Percentiles rank a stretch among this genome's conserved stretches.
These are phyloP conservation scores for Stratiomys singularior DNA, from an alignment of 2,888 invertebrate species.

Conservation along the genomic window DNA sequence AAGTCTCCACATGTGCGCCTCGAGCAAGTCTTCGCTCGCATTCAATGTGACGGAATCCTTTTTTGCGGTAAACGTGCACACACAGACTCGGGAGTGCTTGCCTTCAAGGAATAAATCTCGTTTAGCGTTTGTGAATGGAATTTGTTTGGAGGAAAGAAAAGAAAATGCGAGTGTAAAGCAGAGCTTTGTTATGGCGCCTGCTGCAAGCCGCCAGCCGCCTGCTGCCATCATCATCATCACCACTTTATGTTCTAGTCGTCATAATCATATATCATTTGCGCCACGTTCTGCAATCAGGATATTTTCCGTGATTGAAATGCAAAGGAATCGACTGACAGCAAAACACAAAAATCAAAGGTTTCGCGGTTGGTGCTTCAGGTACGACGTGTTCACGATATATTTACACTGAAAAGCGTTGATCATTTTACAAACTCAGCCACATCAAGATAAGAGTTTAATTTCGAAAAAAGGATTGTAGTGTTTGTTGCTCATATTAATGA, in stretches of 20 bases:
- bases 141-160: background rate
- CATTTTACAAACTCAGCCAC: too few species aligned
- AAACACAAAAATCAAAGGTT: background rate
- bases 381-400: background rate
- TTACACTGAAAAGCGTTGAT: background rate
- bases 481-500: too few species aligned
- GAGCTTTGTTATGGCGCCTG: slow-evolving; percentile 22
- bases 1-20: slow-evolving; percentile 36
- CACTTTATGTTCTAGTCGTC: slow-evolving; percentile 31
- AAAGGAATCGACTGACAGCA: slow-evolving; percentile 48
- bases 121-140: slow-evolving; percentile 20
- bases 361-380: too few species aligned
- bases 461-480: too few species aligned
- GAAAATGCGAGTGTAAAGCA: background rate
- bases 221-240: slow-evolving; percentile 39
- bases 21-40: slow-evolving; percentile 26
- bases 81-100: background rate
- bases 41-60: slow-evolving; percentile 5
- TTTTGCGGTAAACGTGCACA: slow-evolving; percentile 26
- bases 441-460: too few species aligned
- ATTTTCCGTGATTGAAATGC: slow-evolving; percentile 51
- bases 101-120: slow-evolving; percentile 35
- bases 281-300: slow-evolving; percentile 46
- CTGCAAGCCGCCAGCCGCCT: slow-evolving; percentile 27
- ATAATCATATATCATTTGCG: slow-evolving; percentile 48